These are phyloP conservation scores for Adineta ricciae DNA, from an alignment of 2,888 invertebrate genomes.

Conservation along the genomic window DNA sequence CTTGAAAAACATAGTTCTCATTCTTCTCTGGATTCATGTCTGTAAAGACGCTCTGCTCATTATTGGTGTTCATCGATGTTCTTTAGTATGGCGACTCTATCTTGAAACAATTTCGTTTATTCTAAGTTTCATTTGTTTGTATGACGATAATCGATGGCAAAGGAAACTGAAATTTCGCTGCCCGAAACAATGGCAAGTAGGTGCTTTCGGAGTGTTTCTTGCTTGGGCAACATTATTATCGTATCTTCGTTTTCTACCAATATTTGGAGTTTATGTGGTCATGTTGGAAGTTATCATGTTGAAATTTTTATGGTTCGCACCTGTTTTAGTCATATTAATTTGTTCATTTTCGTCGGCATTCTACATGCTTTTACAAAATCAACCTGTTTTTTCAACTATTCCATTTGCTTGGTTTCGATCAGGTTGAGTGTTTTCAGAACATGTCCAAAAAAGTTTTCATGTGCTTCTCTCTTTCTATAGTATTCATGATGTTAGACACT, in stretches of 20 bases:
- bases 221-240: constrained; percentile 48
- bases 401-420: neutral
- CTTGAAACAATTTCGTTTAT: neutral
- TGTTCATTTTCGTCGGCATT: neutral
- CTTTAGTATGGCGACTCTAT: neutral
- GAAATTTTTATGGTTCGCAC: constrained; percentile 47
- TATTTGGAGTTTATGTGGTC: constrained; percentile 49
- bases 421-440: neutral
- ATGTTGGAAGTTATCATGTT: constrained; percentile 49
- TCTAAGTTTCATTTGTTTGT: neutral
- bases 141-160: neutral
- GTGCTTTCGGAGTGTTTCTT: constrained; percentile 44
- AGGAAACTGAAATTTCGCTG: neutral
- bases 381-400: neutral
- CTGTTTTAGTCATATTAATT: constrained; percentile 47
- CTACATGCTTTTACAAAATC: neutral
- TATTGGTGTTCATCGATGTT: neutral
- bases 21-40: neutral
- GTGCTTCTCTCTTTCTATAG: no score
- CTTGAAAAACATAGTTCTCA: neutral
- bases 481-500: neutral
- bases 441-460: no score
- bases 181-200: constrained; percentile 45
- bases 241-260: constrained; percentile 47
- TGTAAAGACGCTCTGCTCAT: neutral